These are phyloP conservation scores for Notothenia coriiceps DNA, from an alignment of 2,113 vertebrate genomes.

Conservation along the genomic window DNA sequence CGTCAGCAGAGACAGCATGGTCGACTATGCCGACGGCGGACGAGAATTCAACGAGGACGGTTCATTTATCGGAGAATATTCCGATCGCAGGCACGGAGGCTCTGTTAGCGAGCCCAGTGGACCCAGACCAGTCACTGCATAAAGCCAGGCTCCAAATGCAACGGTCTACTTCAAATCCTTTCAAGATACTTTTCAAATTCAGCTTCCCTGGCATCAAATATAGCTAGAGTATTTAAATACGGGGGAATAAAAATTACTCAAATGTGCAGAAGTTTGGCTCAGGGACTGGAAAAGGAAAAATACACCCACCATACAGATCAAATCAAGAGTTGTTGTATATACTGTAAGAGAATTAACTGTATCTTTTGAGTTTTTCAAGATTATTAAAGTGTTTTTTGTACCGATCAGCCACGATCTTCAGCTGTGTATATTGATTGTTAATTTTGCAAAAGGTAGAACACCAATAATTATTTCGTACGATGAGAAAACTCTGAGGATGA, in stretches of 20 bases:
- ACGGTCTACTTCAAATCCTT: constrained; percentile 35
- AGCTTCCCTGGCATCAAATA: constrained; percentile 32
- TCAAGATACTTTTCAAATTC: constrained; percentile 31
- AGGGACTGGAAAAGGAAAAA: neutral
- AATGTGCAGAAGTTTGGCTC: constrained; percentile 6
- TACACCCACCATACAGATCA: neutral
- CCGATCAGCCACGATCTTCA: constrained; percentile 8
- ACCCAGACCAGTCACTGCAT: constrained; percentile 55
- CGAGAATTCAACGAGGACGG: constrained; percentile 83
- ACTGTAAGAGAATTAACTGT: constrained; percentile 49
- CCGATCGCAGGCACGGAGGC: constrained; percentile 39
- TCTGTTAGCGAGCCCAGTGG: constrained; percentile 66
- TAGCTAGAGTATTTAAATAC: constrained; percentile 31
- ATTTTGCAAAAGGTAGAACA: neutral
- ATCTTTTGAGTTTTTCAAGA: constrained; percentile 29
- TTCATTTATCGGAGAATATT: constrained; percentile 85
- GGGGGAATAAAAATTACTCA: constrained; percentile 35
- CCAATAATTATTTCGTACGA: neutral
- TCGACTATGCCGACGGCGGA: constrained; percentile 70
- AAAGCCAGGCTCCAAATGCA: constrained; percentile 42
- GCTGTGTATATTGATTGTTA: neutral
- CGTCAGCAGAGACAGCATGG: constrained; percentile 76
- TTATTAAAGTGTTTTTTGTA: constrained; percentile 61
- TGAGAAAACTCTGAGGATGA: neutral
- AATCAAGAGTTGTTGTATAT: constrained; percentile 46